Conservation (phyloP, 2,888 invertebrate genomes). For the Erebia palarica region DNA sequence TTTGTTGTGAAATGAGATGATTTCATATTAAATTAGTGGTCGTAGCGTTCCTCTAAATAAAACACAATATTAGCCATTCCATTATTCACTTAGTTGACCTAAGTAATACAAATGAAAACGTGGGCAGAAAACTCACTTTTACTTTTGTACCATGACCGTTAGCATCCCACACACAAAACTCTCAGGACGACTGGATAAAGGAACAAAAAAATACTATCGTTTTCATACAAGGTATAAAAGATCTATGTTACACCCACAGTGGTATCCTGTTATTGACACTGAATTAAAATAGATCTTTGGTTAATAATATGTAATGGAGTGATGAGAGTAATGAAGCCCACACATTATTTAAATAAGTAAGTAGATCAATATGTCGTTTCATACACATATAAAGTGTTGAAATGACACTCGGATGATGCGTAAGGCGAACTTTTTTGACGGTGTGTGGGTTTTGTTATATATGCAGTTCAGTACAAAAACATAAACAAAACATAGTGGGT, state of each 20-base stretch:
- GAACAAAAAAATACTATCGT: slow-evolving; percentile 23
- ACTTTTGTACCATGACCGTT: slow-evolving; percentile 29
- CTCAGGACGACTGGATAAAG: neutral
- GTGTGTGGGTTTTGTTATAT: no score
- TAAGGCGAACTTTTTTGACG: no score
- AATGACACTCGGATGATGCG: no score
- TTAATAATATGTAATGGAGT: slow-evolving; percentile 1
- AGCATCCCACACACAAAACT: slow-evolving; percentile 21
- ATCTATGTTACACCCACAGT: slow-evolving; percentile 2
- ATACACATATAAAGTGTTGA: no score
- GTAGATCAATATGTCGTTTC: no score
- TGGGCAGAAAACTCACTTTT: slow-evolving; percentile 27
- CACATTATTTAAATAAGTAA: neutral
- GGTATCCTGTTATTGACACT: neutral
- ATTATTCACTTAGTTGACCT: neutral
- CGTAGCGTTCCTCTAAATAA: neutral
- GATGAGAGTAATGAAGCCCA: neutral
- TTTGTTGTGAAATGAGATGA: no score
- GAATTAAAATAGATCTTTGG: neutral
- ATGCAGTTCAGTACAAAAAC: neutral
- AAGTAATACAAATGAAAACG: slow-evolving; percentile 7
- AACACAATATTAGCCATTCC: neutral
- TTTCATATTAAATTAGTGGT: neutral
- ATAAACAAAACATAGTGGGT: neutral
- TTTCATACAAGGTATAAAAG: slow-evolving; percentile 4